Evolutionary conservation across 2,888 invertebrate genomes (phyloP), one percentile per base, ranked within the genome.

Genomic region (Synergus japonicus): DNA sequence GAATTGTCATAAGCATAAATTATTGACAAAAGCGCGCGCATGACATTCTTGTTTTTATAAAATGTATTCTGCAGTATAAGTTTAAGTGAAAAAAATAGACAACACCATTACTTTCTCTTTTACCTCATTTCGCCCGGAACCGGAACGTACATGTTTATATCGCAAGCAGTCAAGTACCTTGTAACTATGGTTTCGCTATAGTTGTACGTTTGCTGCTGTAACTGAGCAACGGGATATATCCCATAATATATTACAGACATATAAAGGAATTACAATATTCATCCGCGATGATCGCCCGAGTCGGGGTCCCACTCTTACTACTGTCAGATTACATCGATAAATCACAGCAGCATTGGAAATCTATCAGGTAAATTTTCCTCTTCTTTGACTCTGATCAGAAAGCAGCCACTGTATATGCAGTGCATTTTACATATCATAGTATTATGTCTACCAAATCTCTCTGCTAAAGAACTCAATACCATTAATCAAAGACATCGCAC

Each of bases 181-280:
- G 44, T 44, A 44, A 44, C 44, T 44, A 44, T 10, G 10, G 44
- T 44, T 44, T 44, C 44, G 44, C 44, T 44, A 44, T 44, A 44
- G 44, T 44, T 44, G 10, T 44, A 44, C 44, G 1, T 10, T 44
- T 9, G 44, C 44, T 44, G 44, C 44, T 10, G 44, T 44, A 44
- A 44, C 44, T 44, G 44, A 10, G 44, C 9, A 37, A 37, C 37
- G 37, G 37, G 37, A 37, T 37, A 37, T 37, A 37, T 37, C 37
- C 37, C 37, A 44, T 44, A 80, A 79, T 81, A 80, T 81, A 82
- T 82, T 82, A 83, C 78, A 76, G 60, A 73, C 81, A 78, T 79
- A 81, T 81, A 83, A 86, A 86, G 83, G 86, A 87, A 90, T 89
- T 88, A 88, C 88, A 86, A 88, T 87, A 88, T 88, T 87, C 87